Base-by-base conservation (phyloP, 1,140 invertebrate species). In the Andricus grossulariae region DNA sequence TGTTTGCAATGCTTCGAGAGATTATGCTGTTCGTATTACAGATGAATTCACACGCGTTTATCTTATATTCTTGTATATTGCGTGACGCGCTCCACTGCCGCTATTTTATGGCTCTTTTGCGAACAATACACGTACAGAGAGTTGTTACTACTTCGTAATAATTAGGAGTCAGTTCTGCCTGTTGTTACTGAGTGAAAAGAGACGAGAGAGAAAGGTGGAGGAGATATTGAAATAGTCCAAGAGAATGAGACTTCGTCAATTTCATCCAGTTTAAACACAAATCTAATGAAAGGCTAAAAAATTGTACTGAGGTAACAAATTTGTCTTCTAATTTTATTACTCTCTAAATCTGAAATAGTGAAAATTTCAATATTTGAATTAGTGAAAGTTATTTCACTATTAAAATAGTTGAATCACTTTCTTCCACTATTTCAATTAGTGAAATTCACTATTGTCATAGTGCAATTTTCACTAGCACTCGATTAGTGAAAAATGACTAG, bases 21-120 rank as follows among this genome's bases (percentile, higher is more conserved):
- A 66, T 66, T 66, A 66, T 66, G 60, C 32, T 39, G 60, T 66
- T 66, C 32, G 60, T 66, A 66, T 39, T 66, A 66, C 60, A 66
- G 57, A 66, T 66, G 57, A 66, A 66, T 66, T 66, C 57, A 66
- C 60, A 66, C 32, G 60, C 60, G 39, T 66, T 66, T 66, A 66
- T 39, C 25, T 39, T 57, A 7, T 45, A 45, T 45, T 11, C 39
- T 60, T 39, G 25, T 66, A 66, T 66, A 66, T 45, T 66, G 60
- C 21, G 60, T 66, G 60, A 66, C 25, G 60, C 60, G 60, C 60
- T 66, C 60, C 60, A 66, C 60, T 66, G 60, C 15, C 25, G 60
- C 60, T 66, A 25, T 66, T 66, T 66, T 66, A 66, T 13, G 32
- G 4, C 21, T 15, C 5, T 60, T 60, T 60, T 60, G 15, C 55